phyloP scores from a whole-genome alignment of 2,797 vertebrate species.

The Phoeniculus purpureus region DNA sequence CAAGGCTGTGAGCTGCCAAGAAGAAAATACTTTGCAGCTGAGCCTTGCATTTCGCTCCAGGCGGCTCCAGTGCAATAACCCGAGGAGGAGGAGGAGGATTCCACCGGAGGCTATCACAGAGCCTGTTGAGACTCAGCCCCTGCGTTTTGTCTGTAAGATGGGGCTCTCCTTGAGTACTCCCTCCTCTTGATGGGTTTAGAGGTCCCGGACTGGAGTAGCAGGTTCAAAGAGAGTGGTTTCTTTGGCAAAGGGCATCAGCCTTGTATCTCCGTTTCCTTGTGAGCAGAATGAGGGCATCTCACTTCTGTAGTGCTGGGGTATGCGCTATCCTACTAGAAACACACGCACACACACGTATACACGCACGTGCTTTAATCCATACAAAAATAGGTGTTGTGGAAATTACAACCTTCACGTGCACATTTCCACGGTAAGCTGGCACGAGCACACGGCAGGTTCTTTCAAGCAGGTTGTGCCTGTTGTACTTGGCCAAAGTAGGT shows the following conservation, averaged over 20 bases:
- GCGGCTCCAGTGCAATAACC: constrained; percentile 14
- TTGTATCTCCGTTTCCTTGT: neutral
- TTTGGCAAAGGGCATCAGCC: neutral
- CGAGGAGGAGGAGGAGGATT: neutral
- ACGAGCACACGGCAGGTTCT: rapidly evolving
- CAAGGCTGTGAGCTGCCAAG: constrained; percentile 63
- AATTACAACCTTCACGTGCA: neutral
- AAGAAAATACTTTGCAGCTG: constrained; percentile 72
- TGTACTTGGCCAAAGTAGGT: neutral
- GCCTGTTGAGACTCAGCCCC: neutral
- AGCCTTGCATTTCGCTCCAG: neutral
- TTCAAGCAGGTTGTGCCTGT: rapidly evolving
- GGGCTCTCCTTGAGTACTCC: neutral
- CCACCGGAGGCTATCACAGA: neutral
- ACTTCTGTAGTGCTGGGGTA: neutral
- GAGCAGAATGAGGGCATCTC: neutral
- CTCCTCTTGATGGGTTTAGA: neutral
- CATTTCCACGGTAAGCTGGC: neutral
- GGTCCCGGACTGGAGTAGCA: neutral
- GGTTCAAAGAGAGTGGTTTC: neutral
- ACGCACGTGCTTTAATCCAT: neutral
- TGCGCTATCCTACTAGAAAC: neutral
- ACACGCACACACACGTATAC: neutral
- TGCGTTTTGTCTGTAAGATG: neutral
- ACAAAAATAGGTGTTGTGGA: neutral